phyloP scores from a whole-genome alignment of 2,113 vertebrate species.

The Tamias sibiricus region DNA sequence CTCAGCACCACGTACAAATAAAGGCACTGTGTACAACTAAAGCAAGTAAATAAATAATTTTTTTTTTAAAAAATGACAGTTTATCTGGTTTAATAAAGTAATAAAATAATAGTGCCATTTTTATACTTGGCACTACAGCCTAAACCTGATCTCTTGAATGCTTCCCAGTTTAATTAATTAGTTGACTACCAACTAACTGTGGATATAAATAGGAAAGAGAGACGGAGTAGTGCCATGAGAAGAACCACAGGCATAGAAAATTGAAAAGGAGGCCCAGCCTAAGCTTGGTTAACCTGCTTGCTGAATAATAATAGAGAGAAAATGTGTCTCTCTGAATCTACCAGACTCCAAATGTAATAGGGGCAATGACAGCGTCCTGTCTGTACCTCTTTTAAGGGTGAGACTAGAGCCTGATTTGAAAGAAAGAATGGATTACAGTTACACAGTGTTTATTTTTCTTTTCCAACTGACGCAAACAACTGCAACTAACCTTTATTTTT shows the following conservation, averaged over 20 bases:
- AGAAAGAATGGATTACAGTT: background rate
- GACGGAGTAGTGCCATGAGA: no score
- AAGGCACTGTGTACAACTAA: no score
- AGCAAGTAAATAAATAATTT: no score
- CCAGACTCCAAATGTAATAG: background rate
- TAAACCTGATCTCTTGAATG: background rate
- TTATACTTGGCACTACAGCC: background rate
- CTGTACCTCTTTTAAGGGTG: background rate
- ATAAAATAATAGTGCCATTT: background rate
- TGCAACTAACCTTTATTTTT: background rate
- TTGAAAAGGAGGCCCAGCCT: background rate
- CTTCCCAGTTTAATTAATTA: background rate
- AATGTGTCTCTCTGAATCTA: background rate
- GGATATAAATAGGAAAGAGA: background rate
- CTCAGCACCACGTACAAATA: no score
- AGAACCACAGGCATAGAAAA: background rate
- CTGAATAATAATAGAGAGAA: background rate
- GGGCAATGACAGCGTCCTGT: background rate
- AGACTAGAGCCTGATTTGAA: background rate
- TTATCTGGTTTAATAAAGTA: slow-evolving; percentile 4
- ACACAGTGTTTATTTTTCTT: background rate
- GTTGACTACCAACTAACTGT: background rate
- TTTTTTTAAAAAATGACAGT: no score
- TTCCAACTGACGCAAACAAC: background rate
- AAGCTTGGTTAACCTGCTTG: background rate